A percentile compares a stretch with the other conserved stretches of the same genome.
Evolutionary conservation across 2,888 invertebrate genomes (phyloP).

Genomic region (Mesopsocus fuscifrons): DNA sequence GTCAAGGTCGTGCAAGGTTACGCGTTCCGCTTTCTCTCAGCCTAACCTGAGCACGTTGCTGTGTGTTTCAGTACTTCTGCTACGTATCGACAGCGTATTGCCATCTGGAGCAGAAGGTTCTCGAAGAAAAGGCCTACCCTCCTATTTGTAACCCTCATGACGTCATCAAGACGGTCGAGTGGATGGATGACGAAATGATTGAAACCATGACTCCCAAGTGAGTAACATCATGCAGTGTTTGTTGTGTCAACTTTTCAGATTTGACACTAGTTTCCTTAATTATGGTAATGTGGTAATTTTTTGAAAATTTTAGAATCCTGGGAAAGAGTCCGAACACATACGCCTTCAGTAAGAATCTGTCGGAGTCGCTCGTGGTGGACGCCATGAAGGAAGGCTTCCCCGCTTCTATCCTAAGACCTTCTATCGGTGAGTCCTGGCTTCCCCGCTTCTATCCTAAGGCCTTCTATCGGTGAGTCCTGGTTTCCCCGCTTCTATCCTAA

Average conservation of each 20-base stretch:
- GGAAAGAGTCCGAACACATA: constrained; percentile 78
- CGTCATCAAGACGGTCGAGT: constrained; percentile 40
- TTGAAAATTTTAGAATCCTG: constrained; percentile 38
- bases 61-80: constrained; percentile 38
- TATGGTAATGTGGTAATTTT: no score
- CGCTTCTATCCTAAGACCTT: constrained; percentile 62
- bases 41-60: no score
- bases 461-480: constrained; percentile 51
- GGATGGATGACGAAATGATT: constrained; percentile 46
- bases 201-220: constrained; percentile 44
- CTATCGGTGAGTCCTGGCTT: constrained; percentile 49
- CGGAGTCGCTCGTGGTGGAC: constrained; percentile 66
- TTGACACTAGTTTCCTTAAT: no score
- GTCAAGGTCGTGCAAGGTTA: no score
- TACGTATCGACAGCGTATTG: constrained; percentile 89
- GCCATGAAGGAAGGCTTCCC: constrained; percentile 51
- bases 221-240: no score
- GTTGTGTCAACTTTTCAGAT: no score
- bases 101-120: constrained; percentile 55
- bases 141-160: constrained; percentile 33
- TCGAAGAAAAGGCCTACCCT: constrained; percentile 68
- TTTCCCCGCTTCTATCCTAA: constrained; percentile 61
- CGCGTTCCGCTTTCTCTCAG: no score
- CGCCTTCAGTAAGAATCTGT: constrained; percentile 82
- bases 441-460: constrained; percentile 64